Percentiles rank a stretch among this genome's conserved stretches.
These are phyloP conservation scores for Zaprionus ghesquierei DNA, from an alignment of 1,140 invertebrate genomes.

Conservation along the genomic window DNA sequence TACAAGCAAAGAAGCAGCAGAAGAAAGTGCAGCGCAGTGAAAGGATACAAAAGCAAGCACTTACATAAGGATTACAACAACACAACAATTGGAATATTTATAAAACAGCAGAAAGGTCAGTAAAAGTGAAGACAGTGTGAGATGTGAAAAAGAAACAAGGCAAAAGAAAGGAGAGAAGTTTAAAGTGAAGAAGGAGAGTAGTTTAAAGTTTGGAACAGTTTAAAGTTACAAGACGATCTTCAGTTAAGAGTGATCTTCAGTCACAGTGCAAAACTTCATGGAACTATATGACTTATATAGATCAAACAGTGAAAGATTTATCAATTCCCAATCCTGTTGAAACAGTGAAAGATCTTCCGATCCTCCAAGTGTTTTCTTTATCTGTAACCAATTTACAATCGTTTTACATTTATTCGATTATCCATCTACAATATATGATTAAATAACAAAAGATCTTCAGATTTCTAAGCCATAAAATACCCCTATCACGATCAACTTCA, in stretches of 20 bases:
- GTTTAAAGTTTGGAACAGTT: not conserved
- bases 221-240: not conserved
- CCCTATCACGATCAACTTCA: too few relatives aligned
- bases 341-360: not conserved
- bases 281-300: not conserved
- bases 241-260: too few relatives aligned
- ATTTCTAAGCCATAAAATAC: too few relatives aligned
- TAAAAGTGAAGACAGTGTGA: slow-evolving; percentile 14
- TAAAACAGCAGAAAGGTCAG: slow-evolving; percentile 51
- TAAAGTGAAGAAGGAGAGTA: not conserved
- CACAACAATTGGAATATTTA: slow-evolving; percentile 55
- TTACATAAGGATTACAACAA: slow-evolving; percentile 68
- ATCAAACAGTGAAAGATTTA: not conserved
- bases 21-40: slow-evolving; percentile 56
- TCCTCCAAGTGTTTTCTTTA: not conserved
- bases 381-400: not conserved
- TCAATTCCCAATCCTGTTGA: not conserved
- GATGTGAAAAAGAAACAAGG: not conserved
- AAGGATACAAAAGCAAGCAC: slow-evolving; percentile 57
- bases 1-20: slow-evolving; percentile 39
- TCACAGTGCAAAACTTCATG: too few relatives aligned
- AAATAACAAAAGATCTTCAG: not conserved
- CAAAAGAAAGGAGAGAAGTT: not conserved
- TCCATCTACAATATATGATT: too few relatives aligned
- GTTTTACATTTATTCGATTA: not conserved